Evolutionary conservation across 1,140 invertebrate species (phyloP).

Genomic region (Homarus americanus): DNA sequence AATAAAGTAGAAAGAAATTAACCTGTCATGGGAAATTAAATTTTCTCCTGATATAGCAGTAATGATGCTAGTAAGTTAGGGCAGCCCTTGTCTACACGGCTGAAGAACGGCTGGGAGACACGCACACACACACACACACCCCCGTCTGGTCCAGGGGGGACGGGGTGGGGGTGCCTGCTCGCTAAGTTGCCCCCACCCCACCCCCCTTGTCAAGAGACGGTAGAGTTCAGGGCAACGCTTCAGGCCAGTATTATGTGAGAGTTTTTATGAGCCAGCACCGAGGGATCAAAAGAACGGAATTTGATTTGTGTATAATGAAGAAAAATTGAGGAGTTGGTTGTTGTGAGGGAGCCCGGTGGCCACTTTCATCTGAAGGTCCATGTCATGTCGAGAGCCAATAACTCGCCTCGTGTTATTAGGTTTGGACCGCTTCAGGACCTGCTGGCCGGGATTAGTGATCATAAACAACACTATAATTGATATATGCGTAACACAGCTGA

Average conservation of each 20-base stretch:
- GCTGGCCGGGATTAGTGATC: conserved; percentile 47
- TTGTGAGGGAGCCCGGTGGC: neutral
- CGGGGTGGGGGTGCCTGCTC: too few species aligned
- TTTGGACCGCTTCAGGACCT: conserved; percentile 44
- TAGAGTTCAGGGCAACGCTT: too few species aligned
- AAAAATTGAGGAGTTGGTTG: neutral
- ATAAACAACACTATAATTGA: conserved; percentile 60
- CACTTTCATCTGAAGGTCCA: neutral
- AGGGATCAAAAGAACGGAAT: too few species aligned
- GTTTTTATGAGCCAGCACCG: too few species aligned
- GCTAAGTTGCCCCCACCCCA: too few species aligned
- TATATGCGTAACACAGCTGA: conserved; percentile 45
- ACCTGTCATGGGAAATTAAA: conserved; percentile 71
- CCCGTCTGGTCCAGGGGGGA: too few species aligned
- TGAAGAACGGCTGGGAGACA: conserved; percentile 44
- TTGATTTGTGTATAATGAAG: neutral
- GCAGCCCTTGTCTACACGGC: conserved; percentile 52
- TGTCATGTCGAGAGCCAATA: conserved; percentile 46
- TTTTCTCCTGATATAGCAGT: conserved; percentile 72
- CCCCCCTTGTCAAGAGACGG: too few species aligned
- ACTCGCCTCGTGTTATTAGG: conserved; percentile 44
- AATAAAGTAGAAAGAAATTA: conserved; percentile 70
- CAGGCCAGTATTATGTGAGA: too few species aligned
- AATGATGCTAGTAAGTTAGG: conserved; percentile 67
- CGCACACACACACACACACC: too few species aligned